phyloP scores from a whole-genome alignment of 1,140 invertebrate species.

The Drosophila arizonae region DNA sequence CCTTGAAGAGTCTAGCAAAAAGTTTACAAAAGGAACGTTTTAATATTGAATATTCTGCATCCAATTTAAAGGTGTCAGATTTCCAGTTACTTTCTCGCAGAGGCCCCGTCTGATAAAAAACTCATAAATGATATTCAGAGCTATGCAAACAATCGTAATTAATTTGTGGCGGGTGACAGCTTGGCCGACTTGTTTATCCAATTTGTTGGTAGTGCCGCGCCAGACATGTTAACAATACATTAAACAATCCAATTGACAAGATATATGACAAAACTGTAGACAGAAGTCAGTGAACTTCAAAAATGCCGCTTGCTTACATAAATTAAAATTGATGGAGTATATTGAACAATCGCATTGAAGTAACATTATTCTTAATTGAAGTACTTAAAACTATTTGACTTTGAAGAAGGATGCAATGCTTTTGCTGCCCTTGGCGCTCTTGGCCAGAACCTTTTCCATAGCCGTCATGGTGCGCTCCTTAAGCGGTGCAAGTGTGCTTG shows the following conservation, averaged over 20 bases:
- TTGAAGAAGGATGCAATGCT: conserved; percentile 90
- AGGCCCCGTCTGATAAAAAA: background rate
- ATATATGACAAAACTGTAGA: conserved; percentile 2
- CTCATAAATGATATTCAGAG: conserved; percentile 14
- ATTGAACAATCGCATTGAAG: background rate
- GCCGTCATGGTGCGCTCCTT: conserved; percentile 84
- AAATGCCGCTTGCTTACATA: background rate
- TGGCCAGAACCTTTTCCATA: conserved; percentile 89
- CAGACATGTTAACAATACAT: conserved; percentile 65
- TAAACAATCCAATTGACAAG: conserved; percentile 47
- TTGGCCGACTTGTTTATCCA: conserved; percentile 39
- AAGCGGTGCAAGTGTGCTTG: conserved; percentile 61
- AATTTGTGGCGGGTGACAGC: conserved; percentile 45
- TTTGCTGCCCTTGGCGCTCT: conserved; percentile 89
- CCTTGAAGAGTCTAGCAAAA: no score
- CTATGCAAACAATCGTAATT: conserved; percentile 52
- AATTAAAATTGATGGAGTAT: background rate
- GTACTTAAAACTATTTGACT: conserved; percentile 59
- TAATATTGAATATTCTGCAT: background rate
- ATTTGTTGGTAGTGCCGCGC: conserved; percentile 15
- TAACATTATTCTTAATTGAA: background rate
- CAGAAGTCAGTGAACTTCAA: conserved; percentile 34
- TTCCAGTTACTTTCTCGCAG: background rate
- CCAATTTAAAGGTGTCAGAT: background rate
- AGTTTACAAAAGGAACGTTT: no score